A percentile compares a stretch with the other conserved stretches of the same genome.
These are phyloP conservation scores for Diabrotica balteata DNA, from an alignment of 2,888 invertebrate genomes.

Conservation along the genomic window DNA sequence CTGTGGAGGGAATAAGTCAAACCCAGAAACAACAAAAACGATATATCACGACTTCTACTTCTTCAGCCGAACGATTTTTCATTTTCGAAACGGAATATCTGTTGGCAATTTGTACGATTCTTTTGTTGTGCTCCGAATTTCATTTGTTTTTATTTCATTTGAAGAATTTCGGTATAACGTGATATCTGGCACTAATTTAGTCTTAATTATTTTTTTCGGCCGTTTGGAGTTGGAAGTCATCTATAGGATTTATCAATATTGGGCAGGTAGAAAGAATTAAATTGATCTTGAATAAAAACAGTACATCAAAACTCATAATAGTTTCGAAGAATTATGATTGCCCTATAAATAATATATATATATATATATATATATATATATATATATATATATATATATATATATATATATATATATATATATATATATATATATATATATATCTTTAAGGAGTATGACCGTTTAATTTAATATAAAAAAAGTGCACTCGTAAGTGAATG, in stretches of 20 bases:
- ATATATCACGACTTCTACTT: slow-evolving; percentile 58
- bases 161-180: not conserved
- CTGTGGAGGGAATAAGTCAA: slow-evolving; percentile 52
- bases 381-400: too few species aligned
- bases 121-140: slow-evolving; percentile 43
- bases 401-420: too few species aligned
- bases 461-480: too few species aligned
- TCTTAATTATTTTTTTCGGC: slow-evolving; percentile 8
- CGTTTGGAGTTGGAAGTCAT: slow-evolving; percentile 8
- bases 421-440: too few species aligned
- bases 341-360: too few species aligned
- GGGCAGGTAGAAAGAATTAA: slow-evolving; percentile 25
- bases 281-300: too few species aligned
- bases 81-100: slow-evolving; percentile 50
- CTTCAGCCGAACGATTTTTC: slow-evolving; percentile 52
- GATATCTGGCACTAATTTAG: slow-evolving; percentile 19
- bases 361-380: too few species aligned
- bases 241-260: not conserved
- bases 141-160: slow-evolving; percentile 44
- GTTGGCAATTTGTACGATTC: slow-evolving; percentile 59
- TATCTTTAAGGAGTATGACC: too few species aligned
- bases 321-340: too few species aligned
- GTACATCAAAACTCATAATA: too few species aligned
- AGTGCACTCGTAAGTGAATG: too few species aligned
- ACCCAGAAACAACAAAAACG: slow-evolving; percentile 52